Percentiles rank a stretch among this genome's conserved stretches.
Evolutionary conservation across 2,797 vertebrate genomes (phyloP).

Genomic region (Crax fasciolata): DNA sequence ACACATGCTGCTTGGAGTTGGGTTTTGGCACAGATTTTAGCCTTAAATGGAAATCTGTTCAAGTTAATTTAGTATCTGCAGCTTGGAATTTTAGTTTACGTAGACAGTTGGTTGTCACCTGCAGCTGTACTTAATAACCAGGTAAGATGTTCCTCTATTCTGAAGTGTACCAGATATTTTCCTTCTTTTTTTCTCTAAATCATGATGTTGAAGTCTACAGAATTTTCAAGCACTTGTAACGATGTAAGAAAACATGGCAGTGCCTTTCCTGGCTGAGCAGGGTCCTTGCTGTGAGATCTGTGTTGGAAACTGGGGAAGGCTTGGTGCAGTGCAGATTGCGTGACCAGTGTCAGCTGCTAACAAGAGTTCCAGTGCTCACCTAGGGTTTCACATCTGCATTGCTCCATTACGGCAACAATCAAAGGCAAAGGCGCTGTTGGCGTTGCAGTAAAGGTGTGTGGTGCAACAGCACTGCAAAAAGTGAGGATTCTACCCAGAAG

Average conservation of each 20-base stretch:
- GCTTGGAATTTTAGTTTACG: constrained; percentile 28
- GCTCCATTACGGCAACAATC: background rate
- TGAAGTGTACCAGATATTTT: background rate
- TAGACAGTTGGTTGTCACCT: background rate
- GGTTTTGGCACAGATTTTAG: constrained; percentile 16
- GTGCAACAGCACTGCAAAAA: background rate
- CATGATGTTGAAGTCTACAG: background rate
- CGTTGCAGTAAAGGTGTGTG: background rate
- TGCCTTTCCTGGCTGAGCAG: background rate
- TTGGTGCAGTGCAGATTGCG: background rate
- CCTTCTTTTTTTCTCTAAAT: background rate
- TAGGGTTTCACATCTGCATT: background rate
- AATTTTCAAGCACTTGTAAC: background rate
- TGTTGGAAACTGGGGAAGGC: background rate
- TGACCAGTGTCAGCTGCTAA: background rate
- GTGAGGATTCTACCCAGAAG: background rate
- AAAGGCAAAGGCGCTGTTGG: background rate
- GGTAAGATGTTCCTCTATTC: background rate
- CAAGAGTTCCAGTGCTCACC: background rate
- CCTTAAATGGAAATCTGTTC: background rate
- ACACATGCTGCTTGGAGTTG: background rate
- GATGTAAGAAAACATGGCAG: background rate
- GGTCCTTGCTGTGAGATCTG: background rate
- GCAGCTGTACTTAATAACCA: background rate
- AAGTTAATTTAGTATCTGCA: background rate